Percentiles rank a stretch among this genome's conserved stretches.
Conservation (phyloP, 2,888 invertebrate species). For the Polydrusus pterygomalis region DNA sequence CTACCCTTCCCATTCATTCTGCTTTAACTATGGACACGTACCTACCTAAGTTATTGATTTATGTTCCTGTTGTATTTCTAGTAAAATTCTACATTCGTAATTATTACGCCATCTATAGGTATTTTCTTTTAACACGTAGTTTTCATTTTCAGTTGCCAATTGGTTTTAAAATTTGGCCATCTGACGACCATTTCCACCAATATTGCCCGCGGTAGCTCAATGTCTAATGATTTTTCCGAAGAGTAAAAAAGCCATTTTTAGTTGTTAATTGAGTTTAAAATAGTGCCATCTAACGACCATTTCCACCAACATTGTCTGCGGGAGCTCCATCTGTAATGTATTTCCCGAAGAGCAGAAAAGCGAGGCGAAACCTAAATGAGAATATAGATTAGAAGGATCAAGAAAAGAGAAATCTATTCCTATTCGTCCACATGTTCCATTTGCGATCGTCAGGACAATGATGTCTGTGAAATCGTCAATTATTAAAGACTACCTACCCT, state of each 20-base stretch:
- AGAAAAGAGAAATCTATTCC: not conserved
- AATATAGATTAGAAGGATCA: not conserved
- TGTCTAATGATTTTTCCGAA: conserved; percentile 1
- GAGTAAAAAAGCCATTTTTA: not conserved
- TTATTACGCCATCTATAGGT: not conserved
- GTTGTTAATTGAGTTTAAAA: no score
- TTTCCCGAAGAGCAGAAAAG: not conserved
- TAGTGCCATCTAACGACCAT: not conserved
- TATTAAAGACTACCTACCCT: no score
- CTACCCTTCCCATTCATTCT: no score
- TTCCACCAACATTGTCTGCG: not conserved
- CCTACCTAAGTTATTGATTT: no score
- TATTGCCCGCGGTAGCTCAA: not conserved
- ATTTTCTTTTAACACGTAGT: not conserved
- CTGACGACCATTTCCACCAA: not conserved
- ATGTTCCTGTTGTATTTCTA: no score
- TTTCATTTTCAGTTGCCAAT: not conserved
- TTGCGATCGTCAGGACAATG: no score
- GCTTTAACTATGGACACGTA: not conserved
- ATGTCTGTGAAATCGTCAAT: no score
- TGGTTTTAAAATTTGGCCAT: not conserved
- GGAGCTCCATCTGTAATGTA: not conserved
- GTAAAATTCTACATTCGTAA: no score
- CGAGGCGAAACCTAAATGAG: not conserved
- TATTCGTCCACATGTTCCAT: not conserved